Evolutionary conservation across 2,113 vertebrate species (phyloP), one percentile per base, ranked within the genome.

Genomic region (Colinus virginianus): DNA sequence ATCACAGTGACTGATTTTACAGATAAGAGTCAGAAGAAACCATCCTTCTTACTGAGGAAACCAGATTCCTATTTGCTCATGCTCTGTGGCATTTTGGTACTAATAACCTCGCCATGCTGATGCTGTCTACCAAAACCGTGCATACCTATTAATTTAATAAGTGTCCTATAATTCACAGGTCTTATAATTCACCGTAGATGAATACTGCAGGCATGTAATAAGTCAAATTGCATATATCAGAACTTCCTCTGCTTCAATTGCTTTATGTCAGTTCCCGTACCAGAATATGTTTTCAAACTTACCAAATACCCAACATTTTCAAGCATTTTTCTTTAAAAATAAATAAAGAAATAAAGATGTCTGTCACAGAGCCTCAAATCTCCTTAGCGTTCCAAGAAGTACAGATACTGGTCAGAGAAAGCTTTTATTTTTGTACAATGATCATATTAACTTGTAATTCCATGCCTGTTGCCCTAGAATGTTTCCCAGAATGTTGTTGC

Each of bases 31-130:
- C 42, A 80, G 72, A 81, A 76, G 21, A 78, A 89, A 78, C 6
- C 6, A 20, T 80, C 34, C 12, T 61, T 38, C 18, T 82, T 46
- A 55, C 6, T 79, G 62, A 78, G 38, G 61, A 63, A 28, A 63
- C 11, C 38, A 19, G 16, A 40, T 36, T 40, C 10, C 34, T 26
- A 26, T 26, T 87, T 94, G n/a, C 77, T 93, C 88, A 75, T 78
- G 22, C 56, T 94, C 87, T 7, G 7, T 70, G 72, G 11, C 10
- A 62, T 91, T 82, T 70, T 80, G 80, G 45, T 90, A 76, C 70
- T 90, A 96, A 96, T 95, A 90, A 87, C 59, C 55, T 82, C 76
- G 22, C 64, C 45, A 79, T 80, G 16, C 48, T 32, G 32, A 49
- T 48, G 23, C 71, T 94, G 42, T 64, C 55, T 75, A 72, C 63